These are phyloP conservation scores for Palythoa heliodiscus DNA, from an alignment of 92 coral and sea anemone species.

Conservation along the genomic window DNA sequence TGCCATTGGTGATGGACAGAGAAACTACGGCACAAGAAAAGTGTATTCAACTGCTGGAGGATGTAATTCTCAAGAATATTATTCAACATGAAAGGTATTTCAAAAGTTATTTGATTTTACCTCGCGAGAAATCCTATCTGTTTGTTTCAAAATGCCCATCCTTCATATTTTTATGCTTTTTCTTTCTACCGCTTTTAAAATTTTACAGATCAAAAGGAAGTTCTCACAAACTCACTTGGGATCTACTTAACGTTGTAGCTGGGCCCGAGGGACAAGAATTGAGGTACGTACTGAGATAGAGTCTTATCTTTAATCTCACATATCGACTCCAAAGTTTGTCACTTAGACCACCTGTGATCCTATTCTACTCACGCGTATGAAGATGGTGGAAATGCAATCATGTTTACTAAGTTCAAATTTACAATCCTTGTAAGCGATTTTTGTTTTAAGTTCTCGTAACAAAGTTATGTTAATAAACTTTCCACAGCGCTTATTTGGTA, in stretches of 20 bases:
- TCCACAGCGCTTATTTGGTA: no score
- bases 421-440: not conserved
- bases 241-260: conserved; percentile 70
- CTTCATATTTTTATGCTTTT: not conserved
- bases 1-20: conserved; percentile 89
- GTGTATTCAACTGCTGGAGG: conserved; percentile 80
- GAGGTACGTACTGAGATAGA: conserved; percentile 51
- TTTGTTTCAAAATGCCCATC: not conserved
- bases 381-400: not conserved
- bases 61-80: conserved; percentile 76
- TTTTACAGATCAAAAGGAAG: conserved; percentile 61
- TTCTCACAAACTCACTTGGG: conserved; percentile 80
- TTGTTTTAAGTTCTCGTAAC: not conserved
- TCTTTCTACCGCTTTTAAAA: not conserved
- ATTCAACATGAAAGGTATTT: conserved; percentile 65
- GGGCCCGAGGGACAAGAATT: conserved; percentile 90
- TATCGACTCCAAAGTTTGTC: not conserved
- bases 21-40: conserved; percentile 98
- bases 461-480: no score
- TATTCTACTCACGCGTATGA: no score
- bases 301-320: not conserved
- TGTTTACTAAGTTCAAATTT: not conserved
- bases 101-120: not conserved
- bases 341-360: no score
- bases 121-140: no score